Percentiles rank a stretch among this genome's conserved stretches.
Conservation (phyloP, 2,888 invertebrate species). For the Leptopterna dolabrata region DNA sequence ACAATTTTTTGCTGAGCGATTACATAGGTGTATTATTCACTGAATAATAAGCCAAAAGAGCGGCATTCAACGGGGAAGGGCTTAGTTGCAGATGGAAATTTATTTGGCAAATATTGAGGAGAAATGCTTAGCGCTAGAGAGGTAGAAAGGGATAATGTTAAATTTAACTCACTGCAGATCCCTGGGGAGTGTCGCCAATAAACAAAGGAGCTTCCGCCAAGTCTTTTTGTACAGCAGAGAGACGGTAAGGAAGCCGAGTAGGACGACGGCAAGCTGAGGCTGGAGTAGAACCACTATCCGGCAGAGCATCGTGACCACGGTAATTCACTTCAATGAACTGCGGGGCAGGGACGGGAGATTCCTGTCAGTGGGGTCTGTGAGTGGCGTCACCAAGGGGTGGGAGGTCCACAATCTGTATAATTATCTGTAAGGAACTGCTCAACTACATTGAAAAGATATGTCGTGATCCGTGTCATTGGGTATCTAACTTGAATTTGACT, state of each 20-base stretch:
- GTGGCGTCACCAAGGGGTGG: not conserved
- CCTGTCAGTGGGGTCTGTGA: not conserved
- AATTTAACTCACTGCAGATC: slow-evolving; percentile 14
- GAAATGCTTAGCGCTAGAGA: no score
- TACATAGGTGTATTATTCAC: no score
- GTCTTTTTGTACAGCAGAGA: slow-evolving; percentile 27
- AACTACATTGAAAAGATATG: not conserved
- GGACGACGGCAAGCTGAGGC: slow-evolving; percentile 33
- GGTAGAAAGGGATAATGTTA: no score
- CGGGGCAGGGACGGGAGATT: not conserved
- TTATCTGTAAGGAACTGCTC: not conserved
- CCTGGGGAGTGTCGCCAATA: not conserved
- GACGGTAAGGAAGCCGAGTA: slow-evolving; percentile 42
- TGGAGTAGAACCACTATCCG: not conserved
- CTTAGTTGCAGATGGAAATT: no score
- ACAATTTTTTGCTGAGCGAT: no score
- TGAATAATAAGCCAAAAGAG: no score
- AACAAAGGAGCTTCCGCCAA: slow-evolving; percentile 24
- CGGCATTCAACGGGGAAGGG: no score
- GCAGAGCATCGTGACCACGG: not conserved
- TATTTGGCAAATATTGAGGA: no score
- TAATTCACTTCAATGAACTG: slow-evolving; percentile 16
- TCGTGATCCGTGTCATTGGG: not conserved
- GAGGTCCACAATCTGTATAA: not conserved
- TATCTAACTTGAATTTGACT: slow-evolving; percentile 5